Base-by-base conservation (phyloP, 1,140 invertebrate genomes). In the Rhizoglyphus robini region DNA sequence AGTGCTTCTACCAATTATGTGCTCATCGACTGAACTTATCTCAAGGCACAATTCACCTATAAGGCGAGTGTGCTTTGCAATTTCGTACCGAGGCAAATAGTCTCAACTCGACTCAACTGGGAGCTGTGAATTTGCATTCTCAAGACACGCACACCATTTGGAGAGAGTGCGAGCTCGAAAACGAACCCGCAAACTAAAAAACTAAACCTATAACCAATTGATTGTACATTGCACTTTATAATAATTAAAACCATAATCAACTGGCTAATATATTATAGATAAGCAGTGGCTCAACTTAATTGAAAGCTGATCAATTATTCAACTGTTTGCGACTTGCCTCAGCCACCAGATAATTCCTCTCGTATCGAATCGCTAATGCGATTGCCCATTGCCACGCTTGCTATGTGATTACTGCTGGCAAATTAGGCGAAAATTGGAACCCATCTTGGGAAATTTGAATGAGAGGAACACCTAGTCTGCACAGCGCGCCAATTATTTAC, bases 401-500 rank as follows among this genome's bases (percentile, higher is more conserved):
- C 51, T 32, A 54, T 54, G 51, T 54, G 51, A 54, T 54, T 54
- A 54, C 51, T 23, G 51, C 8, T 54, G 51, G 51, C 31, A 54
- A 54, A 54, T 54, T 54, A 54, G 51, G 51, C 51, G 51, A 54
- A 54, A 54, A 54, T 54, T 54, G 51, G 51, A 54, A 54, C 51
- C 51, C 51, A 54, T 54, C 51, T 54, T 54, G 51, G 51, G 23
- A 54, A 54, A 54, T 54, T 54, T 54, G 51, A 54, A 54, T 54
- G 51, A 25, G 31, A 20, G 8, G 23, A 8, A 8, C 51, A 54
- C 51, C 51, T 54, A 5, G 51, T 54, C 51, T 54, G 8, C 23
- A 8, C 20, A 20, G 51, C 31, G 51, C 20, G 8, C 8, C 51
- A 54, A 54, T 54, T 54, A 54, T 54, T 54, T 54, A 54, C 51